phyloP scores from a whole-genome alignment of 1,140 invertebrate species.

The Gryllus bimaculatus region DNA sequence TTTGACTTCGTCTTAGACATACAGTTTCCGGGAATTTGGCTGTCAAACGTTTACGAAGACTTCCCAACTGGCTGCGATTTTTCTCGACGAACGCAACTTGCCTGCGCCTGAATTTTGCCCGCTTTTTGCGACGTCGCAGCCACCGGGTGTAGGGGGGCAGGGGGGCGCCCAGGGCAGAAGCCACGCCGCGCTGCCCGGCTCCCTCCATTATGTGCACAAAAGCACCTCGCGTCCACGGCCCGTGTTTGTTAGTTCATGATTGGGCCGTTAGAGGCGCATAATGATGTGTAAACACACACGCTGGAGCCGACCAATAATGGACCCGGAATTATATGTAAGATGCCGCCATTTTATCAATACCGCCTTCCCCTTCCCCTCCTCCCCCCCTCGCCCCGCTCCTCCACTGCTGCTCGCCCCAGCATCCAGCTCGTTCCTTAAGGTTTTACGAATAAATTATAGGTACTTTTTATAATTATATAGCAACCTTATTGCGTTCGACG shows the following conservation, averaged over 20 bases:
- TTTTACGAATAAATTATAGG: neutral
- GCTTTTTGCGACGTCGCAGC: too few relatives aligned
- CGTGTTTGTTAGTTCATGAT: conserved; percentile 8
- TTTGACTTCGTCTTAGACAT: too few relatives aligned
- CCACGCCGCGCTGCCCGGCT: neutral
- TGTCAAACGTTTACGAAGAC: too few relatives aligned
- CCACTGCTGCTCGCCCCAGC: neutral
- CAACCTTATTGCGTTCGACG: neutral
- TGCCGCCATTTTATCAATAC: conserved; percentile 17
- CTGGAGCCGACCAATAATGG: conserved; percentile 10
- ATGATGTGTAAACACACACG: conserved; percentile 17
- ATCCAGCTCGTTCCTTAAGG: neutral
- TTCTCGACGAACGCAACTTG: too few relatives aligned
- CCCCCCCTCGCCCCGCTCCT: neutral
- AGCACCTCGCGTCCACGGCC: neutral
- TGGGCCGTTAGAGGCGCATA: conserved; percentile 13
- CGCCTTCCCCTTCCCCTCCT: neutral
- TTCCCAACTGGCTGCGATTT: too few relatives aligned
- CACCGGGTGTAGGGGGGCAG: too few relatives aligned
- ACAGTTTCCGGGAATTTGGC: too few relatives aligned
- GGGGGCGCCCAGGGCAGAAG: neutral
- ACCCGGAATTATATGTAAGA: neutral
- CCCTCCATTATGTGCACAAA: neutral
- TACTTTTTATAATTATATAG: conserved; percentile 2
- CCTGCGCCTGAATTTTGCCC: too few relatives aligned